A percentile compares a stretch with the other conserved stretches of the same genome.
Conservation (phyloP, 2,113 vertebrate genomes). For the Microcebus lehilahytsara region DNA sequence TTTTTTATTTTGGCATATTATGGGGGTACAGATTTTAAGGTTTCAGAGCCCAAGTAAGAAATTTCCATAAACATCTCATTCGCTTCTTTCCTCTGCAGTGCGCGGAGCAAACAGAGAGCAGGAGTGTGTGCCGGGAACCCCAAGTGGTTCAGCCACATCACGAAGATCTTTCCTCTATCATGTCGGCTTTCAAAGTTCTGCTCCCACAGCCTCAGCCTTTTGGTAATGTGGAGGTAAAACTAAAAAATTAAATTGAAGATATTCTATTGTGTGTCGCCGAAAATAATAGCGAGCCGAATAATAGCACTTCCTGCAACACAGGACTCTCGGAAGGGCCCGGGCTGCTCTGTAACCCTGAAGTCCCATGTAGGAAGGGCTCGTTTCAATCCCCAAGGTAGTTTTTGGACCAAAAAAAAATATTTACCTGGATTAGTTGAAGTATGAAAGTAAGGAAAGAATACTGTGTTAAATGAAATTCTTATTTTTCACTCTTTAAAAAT, state of each 20-base stretch:
- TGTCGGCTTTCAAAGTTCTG: rapidly evolving
- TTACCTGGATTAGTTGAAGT: not conserved
- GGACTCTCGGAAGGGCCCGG: rapidly evolving
- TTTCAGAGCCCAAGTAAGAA: not conserved
- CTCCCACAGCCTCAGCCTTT: not conserved
- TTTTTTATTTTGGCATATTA: too few species aligned
- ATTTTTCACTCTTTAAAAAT: not conserved
- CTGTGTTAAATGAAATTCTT: not conserved
- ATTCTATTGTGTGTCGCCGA: not conserved
- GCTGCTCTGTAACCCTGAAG: rapidly evolving
- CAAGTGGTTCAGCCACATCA: rapidly evolving
- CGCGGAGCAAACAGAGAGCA: not conserved
- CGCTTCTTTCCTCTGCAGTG: not conserved
- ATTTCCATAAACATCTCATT: not conserved
- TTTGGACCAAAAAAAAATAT: not conserved
- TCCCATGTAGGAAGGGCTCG: rapidly evolving
- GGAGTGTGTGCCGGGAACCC: rapidly evolving
- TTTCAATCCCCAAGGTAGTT: not conserved
- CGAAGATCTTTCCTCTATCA: rapidly evolving
- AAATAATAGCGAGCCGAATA: not conserved
- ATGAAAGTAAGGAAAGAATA: too few species aligned
- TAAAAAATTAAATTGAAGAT: not conserved
- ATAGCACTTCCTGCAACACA: rapidly evolving
- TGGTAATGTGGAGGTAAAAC: not conserved
- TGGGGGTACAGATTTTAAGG: too few species aligned